Percentiles rank a stretch among this genome's conserved stretches.
Evolutionary conservation across 35 echinoderm and acorn worm genomes (phyloP).

Genomic region (Amphiura filiformis): DNA sequence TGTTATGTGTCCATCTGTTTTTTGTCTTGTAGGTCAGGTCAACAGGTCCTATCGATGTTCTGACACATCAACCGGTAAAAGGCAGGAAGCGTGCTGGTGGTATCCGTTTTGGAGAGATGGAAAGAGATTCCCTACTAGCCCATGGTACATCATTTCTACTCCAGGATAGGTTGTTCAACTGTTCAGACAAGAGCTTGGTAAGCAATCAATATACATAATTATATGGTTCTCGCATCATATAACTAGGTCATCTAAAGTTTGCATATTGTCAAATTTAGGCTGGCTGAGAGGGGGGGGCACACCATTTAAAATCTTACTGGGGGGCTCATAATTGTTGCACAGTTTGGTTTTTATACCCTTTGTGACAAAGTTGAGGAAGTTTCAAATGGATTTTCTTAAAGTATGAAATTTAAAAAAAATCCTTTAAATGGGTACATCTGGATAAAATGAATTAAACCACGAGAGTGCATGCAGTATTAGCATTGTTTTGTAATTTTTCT

Average conservation of each 20-base stretch:
- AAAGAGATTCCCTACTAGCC: slow-evolving; percentile 85
- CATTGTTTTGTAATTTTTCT: too few relatives aligned
- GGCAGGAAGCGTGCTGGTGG: slow-evolving; percentile 85
- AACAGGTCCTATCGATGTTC: slow-evolving; percentile 86
- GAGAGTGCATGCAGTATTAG: too few relatives aligned
- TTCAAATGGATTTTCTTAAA: too few relatives aligned
- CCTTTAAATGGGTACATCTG: too few relatives aligned
- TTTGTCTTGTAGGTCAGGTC: slow-evolving; percentile 67
- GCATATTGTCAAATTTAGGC: too few relatives aligned
- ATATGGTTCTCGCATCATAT: not conserved
- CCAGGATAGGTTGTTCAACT: slow-evolving; percentile 90
- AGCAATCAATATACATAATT: not conserved
- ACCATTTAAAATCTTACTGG: not conserved
- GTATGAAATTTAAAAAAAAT: too few relatives aligned
- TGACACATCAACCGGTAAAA: slow-evolving; percentile 96
- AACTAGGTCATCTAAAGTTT: too few relatives aligned
- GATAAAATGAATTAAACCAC: too few relatives aligned
- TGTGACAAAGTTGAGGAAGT: too few relatives aligned
- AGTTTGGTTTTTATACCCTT: too few relatives aligned
- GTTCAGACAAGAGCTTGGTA: slow-evolving; percentile 95
- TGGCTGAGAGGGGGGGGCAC: not conserved
- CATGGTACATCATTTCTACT: slow-evolving; percentile 95
- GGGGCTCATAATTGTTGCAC: too few relatives aligned
- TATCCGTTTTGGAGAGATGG: slow-evolving; percentile 97
- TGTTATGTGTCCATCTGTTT: too few relatives aligned